Evolutionary conservation across 2,797 vertebrate genomes (phyloP).

Genomic region (Hybognathus amarus): DNA sequence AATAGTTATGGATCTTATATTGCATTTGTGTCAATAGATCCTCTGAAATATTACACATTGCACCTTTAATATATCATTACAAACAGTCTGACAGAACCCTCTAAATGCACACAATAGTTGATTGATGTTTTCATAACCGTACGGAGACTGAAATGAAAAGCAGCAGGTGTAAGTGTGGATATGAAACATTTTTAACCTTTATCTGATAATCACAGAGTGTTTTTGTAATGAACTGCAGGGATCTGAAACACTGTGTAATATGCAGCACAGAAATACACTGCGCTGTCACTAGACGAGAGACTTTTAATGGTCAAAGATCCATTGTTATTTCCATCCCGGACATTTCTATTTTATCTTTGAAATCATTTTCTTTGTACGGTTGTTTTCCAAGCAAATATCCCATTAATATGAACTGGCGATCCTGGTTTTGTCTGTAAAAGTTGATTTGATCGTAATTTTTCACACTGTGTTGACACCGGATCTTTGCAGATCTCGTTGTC

Average conservation of each 20-base stretch:
- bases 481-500: slow-evolving; percentile 23
- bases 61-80: too few species aligned
- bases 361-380: accelerated
- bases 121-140: neutral
- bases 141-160: neutral
- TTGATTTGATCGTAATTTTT: neutral
- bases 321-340: slow-evolving; percentile 26
- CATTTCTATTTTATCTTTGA: slow-evolving; percentile 5
- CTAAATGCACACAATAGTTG: neutral
- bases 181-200: neutral
- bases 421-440: slow-evolving; percentile 58
- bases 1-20: too few species aligned
- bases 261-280: slow-evolving; percentile 70
- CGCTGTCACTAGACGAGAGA: slow-evolving; percentile 42
- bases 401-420: slow-evolving; percentile 44
- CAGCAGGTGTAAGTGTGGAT: neutral
- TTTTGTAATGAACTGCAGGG: slow-evolving; percentile 57
- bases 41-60: too few species aligned
- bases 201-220: slow-evolving; percentile 33
- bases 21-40: too few species aligned
- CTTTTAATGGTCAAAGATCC: slow-evolving; percentile 52
- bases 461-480: slow-evolving; percentile 42
- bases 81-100: too few species aligned
- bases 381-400: slow-evolving; percentile 35
- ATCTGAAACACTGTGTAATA: slow-evolving; percentile 60